Evolutionary conservation across 2,888 invertebrate species (phyloP), one percentile per base, ranked within the genome.

Genomic region (Cepaea hortensis): DNA sequence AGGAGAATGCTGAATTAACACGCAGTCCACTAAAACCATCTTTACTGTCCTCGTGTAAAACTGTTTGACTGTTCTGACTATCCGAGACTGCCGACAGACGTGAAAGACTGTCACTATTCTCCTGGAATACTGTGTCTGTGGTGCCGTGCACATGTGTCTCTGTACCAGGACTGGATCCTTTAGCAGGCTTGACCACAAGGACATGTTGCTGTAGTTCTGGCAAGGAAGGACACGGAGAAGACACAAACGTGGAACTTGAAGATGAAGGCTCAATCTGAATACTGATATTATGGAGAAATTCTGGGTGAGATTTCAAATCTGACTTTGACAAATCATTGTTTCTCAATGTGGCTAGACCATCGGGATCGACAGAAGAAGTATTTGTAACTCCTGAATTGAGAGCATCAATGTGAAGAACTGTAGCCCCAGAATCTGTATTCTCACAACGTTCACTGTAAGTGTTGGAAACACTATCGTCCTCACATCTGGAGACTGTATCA

Each of bases 381-480:
- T 13, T 46, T 35, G 61, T 35, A 4, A 61, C 61, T 5, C 15
- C 62, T 18, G 62, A 61, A 3, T 35, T 23, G 62, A 35, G 13
- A 35, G 15, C 62, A 35, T 15, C 18, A 35, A 62, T 15, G 5
- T 7, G 23, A 1, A 62, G 62, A 13, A 62, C 5, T 35, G 11
- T 61, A 15, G 35, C 62, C 15, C 9, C 46, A n/a, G 79, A 62
- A 35, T 11, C 35, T 62, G 35, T 18, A 15, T 61, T 62, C 15
- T 62, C 62, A 62, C 35, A 79, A 3, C 15, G 35, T 15, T 79
- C 79, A 62, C 79, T 79, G 18, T 18, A 62, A 73, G 68, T 68
- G 18, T 62, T 62, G 18, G 79, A 79, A 13, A 79, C 79, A 62
- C 79, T 62, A 35, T 79, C 79, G 23, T 79, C 79, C 0, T 79